Conservation (phyloP, 64 coral and sea anemone genomes). For the Pachyseris speciosa region DNA sequence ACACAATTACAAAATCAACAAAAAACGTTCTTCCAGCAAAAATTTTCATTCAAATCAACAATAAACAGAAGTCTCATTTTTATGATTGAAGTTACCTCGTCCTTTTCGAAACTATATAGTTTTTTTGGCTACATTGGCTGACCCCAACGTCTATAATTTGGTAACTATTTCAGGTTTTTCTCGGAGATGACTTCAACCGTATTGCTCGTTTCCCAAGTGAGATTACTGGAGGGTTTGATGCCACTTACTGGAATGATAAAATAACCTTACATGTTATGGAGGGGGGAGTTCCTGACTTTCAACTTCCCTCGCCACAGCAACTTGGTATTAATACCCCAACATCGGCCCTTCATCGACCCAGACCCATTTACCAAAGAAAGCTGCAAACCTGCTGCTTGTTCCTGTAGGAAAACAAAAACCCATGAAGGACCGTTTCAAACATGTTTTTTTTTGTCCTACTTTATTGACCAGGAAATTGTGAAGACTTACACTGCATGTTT, state of each 20-base stretch:
- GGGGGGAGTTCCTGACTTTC: neutral
- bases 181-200: conserved; percentile 15
- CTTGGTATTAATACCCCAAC: neutral
- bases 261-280: conserved; percentile 18
- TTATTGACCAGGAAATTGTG: neutral
- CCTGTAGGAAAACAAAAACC: neutral
- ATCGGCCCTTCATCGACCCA: neutral
- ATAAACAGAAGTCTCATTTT: no score
- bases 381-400: neutral
- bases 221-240: conserved; percentile 5
- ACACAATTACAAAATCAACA: no score
- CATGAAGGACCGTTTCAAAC: neutral
- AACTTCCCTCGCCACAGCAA: conserved; percentile 4
- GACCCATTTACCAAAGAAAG: neutral
- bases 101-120: no score
- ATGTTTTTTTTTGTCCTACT: neutral
- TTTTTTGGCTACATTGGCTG: no score
- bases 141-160: no score
- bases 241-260: conserved; percentile 10
- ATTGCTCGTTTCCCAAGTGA: neutral
- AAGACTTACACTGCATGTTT: no score
- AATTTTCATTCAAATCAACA: no score
- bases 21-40: no score
- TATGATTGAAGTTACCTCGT: no score
- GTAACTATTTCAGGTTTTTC: conserved; percentile 6